A percentile compares a stretch with the other conserved stretches of the same genome.
Conservation (phyloP, 2,113 vertebrate species). For the Notarius lentiginosus region DNA sequence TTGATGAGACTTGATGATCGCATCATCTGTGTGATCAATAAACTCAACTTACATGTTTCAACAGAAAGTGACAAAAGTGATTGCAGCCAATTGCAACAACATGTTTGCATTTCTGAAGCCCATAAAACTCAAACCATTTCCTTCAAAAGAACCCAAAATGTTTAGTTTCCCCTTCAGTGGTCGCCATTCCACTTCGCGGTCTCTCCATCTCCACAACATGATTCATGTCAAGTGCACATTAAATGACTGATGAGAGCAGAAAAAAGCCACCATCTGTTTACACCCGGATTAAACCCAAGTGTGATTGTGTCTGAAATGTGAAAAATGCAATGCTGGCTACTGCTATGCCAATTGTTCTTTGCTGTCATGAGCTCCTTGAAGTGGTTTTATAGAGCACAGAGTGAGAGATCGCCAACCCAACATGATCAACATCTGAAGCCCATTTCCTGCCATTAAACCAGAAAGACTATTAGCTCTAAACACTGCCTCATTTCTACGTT, state of each 20-base stretch:
- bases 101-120: background rate
- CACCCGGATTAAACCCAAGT: background rate
- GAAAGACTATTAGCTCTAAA: slow-evolving; percentile 19
- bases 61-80: background rate
- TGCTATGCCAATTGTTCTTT: background rate
- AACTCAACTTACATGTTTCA: background rate
- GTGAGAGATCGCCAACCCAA: background rate
- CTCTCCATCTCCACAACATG: background rate
- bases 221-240: slow-evolving; percentile 26
- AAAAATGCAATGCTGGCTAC: background rate
- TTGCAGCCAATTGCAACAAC: background rate
- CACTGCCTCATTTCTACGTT: slow-evolving; percentile 1
- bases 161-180: background rate
- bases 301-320: slow-evolving; percentile 18
- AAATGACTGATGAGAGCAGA: background rate
- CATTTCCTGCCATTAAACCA: slow-evolving; percentile 31
- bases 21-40: background rate
- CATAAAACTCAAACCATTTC: background rate
- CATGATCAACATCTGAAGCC: slow-evolving; percentile 30
- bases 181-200: background rate
- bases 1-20: too few relatives aligned
- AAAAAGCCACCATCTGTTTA: slow-evolving; percentile 11
- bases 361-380: background rate
- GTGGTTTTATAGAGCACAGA: slow-evolving; percentile 29
- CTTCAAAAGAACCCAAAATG: slow-evolving; percentile 5